These are phyloP conservation scores for Nyctalus aviator DNA, from an alignment of 2,797 vertebrate genomes.

Conservation along the genomic window DNA sequence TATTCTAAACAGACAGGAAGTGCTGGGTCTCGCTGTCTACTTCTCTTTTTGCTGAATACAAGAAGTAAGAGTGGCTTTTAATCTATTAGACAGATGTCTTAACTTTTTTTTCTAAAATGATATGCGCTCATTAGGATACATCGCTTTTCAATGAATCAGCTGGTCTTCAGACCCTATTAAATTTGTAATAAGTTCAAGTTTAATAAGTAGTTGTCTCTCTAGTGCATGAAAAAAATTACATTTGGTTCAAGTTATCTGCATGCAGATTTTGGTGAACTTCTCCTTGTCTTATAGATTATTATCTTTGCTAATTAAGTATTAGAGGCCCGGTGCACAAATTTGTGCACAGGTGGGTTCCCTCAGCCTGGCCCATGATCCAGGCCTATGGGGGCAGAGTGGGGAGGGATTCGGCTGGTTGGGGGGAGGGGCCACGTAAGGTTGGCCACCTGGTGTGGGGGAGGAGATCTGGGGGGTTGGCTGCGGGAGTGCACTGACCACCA, in stretches of 20 bases:
- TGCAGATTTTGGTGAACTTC: background rate
- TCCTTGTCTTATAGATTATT: background rate
- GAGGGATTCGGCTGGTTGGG: too few species aligned
- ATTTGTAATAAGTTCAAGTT: background rate
- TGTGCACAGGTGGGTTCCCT: too few species aligned
- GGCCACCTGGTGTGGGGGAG: too few species aligned
- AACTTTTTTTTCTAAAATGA: slow-evolving; percentile 36
- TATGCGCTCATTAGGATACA: background rate
- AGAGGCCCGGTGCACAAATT: too few species aligned
- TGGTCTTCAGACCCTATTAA: slow-evolving; percentile 23
- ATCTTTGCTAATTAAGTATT: background rate
- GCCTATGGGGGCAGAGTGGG: too few species aligned
- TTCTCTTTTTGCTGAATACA: slow-evolving; percentile 23
- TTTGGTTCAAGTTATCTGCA: slow-evolving; percentile 12
- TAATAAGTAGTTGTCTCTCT: background rate
- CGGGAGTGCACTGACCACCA: too few species aligned
- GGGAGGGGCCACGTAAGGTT: too few species aligned
- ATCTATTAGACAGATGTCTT: slow-evolving; percentile 2
- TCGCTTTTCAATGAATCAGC: slow-evolving; percentile 24
- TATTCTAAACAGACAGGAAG: background rate
- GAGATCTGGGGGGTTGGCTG: too few species aligned
- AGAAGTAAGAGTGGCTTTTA: background rate
- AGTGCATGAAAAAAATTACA: background rate
- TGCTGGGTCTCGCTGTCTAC: background rate
- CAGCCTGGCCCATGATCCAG: too few species aligned